phyloP scores from a whole-genome alignment of 2,113 vertebrate species.

The Calidris pugnax region DNA sequence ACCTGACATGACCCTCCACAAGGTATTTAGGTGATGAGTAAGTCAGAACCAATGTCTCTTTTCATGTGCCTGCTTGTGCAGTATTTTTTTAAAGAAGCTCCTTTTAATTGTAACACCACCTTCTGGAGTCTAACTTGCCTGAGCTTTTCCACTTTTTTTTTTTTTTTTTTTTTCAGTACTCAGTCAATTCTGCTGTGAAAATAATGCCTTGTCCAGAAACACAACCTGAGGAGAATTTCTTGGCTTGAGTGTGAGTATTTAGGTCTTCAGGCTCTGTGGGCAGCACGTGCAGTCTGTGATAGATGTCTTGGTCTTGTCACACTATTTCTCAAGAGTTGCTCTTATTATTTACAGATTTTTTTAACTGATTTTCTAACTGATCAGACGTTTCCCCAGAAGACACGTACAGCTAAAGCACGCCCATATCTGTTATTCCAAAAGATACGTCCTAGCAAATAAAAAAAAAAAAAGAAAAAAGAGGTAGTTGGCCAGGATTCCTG shows the following conservation, averaged over 20 bases:
- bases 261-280: background rate
- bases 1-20: slow-evolving; percentile 40
- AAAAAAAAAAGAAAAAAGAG: too few species aligned
- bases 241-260: background rate
- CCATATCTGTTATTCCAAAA: background rate
- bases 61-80: slow-evolving; percentile 53
- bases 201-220: background rate
- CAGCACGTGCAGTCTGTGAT: background rate
- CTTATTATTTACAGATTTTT: background rate
- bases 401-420: background rate
- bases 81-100: slow-evolving; percentile 13
- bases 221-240: background rate
- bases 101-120: background rate
- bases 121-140: background rate
- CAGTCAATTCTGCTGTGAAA: background rate
- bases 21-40: slow-evolving; percentile 40
- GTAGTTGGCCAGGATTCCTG: background rate
- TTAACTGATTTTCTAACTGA: background rate
- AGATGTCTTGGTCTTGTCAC: background rate
- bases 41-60: slow-evolving; percentile 26
- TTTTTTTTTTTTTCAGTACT: background rate
- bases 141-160: background rate
- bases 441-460: fast-evolving
- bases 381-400: background rate
- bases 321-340: background rate